Evolutionary conservation across 2,888 invertebrate species (phyloP).

Genomic region (Scaptomyza polygonia): DNA sequence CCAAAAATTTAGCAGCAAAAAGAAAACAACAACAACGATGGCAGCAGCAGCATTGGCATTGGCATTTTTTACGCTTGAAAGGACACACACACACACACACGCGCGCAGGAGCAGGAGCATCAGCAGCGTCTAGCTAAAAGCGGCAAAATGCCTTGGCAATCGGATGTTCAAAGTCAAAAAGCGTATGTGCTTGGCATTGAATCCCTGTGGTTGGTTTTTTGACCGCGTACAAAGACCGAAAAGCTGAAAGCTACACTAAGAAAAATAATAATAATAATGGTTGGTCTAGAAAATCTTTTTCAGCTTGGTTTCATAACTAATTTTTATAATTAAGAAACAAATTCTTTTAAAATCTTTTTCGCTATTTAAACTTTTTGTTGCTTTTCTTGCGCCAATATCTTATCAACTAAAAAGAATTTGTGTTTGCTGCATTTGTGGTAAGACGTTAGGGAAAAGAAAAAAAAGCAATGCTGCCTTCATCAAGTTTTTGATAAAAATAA

Average conservation of each 20-base stretch:
- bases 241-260: neutral
- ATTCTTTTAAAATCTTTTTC: too few relatives aligned
- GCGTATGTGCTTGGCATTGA: slow-evolving; percentile 75
- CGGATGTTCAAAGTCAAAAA: slow-evolving; percentile 80
- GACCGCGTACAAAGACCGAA: slow-evolving; percentile 36
- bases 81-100: slow-evolving; percentile 65
- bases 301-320: too few relatives aligned
- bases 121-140: slow-evolving; percentile 4
- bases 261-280: neutral
- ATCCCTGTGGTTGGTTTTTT: slow-evolving; percentile 13
- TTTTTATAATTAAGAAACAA: too few relatives aligned
- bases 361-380: too few relatives aligned
- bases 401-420: too few relatives aligned
- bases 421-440: too few relatives aligned
- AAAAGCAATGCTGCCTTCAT: too few relatives aligned
- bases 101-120: neutral
- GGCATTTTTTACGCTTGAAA: slow-evolving; percentile 74
- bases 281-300: too few relatives aligned
- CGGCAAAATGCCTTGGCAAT: slow-evolving; percentile 70
- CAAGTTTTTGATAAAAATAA: too few relatives aligned
- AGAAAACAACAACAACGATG: slow-evolving; percentile 18
- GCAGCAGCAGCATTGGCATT: slow-evolving; percentile 43
- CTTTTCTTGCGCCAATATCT: too few relatives aligned
- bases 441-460: too few relatives aligned
- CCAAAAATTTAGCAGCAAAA: slow-evolving; percentile 20